phyloP scores from a whole-genome alignment of 37 sponge, comb jelly and placozoan species.

The Oopsacas minuta region DNA sequence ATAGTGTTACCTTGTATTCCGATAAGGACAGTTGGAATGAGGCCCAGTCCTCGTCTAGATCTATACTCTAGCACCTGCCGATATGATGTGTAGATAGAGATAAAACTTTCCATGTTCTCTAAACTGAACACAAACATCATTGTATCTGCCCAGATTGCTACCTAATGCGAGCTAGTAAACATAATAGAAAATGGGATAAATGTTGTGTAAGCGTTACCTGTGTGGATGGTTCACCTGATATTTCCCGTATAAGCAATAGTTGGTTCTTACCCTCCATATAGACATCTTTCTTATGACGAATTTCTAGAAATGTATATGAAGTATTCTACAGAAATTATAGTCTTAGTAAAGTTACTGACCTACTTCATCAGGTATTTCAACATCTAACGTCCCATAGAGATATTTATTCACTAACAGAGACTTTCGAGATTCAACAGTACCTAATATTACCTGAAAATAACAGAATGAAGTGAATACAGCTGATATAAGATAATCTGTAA shows the following conservation, averaged over 20 bases:
- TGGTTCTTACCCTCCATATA: constrained; percentile 42
- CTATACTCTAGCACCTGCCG: neutral
- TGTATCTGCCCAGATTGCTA: constrained; percentile 67
- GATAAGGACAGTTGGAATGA: neutral
- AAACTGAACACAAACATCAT: constrained; percentile 68
- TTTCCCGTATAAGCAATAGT: constrained; percentile 68
- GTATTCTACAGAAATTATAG: neutral
- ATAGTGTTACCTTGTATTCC: neutral
- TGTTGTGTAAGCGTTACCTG: constrained; percentile 31
- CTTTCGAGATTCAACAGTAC: neutral
- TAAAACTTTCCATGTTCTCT: neutral
- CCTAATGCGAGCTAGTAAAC: neutral
- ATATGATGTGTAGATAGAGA: neutral
- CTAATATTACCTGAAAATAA: neutral
- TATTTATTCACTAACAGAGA: neutral
- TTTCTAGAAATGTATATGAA: constrained; percentile 37
- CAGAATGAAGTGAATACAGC: neutral
- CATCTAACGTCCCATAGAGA: constrained; percentile 6
- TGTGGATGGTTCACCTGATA: constrained; percentile 45
- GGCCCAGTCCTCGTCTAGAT: neutral
- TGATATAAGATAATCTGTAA: neutral
- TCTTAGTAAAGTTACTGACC: neutral
- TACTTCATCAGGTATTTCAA: neutral
- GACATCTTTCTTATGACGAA: constrained; percentile 63
- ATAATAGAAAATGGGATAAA: neutral